Evolutionary conservation across 1,140 invertebrate species (phyloP).

Genomic region (Lordiphosa collinella): DNA sequence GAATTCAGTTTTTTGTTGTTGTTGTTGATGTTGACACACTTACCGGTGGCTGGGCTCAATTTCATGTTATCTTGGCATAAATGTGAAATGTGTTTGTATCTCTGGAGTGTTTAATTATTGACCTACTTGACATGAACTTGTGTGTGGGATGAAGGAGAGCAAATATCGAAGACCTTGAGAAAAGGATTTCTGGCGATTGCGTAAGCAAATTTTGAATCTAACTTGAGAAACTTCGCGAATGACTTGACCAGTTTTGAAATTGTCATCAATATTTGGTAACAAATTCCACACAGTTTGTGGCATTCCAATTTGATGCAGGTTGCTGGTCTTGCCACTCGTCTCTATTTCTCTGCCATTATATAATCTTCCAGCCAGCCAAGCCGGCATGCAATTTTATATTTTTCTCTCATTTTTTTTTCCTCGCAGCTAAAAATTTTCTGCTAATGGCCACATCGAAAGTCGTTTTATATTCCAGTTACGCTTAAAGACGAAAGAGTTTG

Average conservation of each 20-base stretch:
- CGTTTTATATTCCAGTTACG: constrained; percentile 34
- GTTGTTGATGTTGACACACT: constrained; percentile 42
- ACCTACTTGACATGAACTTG: constrained; percentile 6
- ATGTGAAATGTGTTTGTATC: not conserved
- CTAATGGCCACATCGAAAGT: constrained; percentile 70
- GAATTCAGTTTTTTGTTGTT: constrained; percentile 30
- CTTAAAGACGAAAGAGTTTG: constrained; percentile 5
- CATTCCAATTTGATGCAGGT: constrained; percentile 53
- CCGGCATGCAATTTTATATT: constrained; percentile 2
- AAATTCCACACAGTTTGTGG: constrained; percentile 47
- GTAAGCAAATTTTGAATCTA: constrained; percentile 11
- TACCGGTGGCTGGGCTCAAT: constrained; percentile 33
- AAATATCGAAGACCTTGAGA: not conserved
- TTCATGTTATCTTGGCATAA: constrained; percentile 30
- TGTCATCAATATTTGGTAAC: constrained; percentile 72
- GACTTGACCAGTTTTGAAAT: constrained; percentile 16
- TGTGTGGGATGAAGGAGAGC: too few species aligned
- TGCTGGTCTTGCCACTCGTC: constrained; percentile 8
- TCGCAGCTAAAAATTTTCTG: constrained; percentile 55
- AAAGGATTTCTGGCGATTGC: constrained; percentile 31
- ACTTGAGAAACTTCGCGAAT: constrained; percentile 19
- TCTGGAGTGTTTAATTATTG: constrained; percentile 23
- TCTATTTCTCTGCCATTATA: constrained; percentile 43
- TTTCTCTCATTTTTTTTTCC: constrained; percentile 37
- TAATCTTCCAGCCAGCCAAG: constrained; percentile 45